Conservation (phyloP, 2,888 invertebrate genomes). For the Nemoura dubitans region DNA sequence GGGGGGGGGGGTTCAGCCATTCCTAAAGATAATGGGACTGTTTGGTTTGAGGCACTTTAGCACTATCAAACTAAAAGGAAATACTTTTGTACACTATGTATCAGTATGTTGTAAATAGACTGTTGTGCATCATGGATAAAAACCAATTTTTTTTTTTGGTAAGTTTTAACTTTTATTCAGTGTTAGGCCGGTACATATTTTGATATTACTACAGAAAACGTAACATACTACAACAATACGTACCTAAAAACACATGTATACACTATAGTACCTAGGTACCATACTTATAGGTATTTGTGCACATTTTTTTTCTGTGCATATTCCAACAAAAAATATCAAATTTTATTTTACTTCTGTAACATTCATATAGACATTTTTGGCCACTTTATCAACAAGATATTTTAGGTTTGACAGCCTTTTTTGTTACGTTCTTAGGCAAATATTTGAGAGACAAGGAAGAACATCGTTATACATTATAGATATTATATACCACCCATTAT, state of each 20-base stretch:
- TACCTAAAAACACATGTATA: neutral
- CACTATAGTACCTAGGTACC: too few relatives aligned
- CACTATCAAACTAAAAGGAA: too few relatives aligned
- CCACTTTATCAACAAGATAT: conserved; percentile 7
- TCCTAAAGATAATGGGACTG: too few relatives aligned
- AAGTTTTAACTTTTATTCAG: conserved; percentile 1
- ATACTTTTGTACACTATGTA: too few relatives aligned
- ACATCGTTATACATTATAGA: conserved; percentile 9
- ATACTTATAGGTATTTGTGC: neutral
- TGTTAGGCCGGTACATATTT: neutral
- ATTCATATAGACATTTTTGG: conserved; percentile 1
- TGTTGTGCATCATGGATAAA: too few relatives aligned
- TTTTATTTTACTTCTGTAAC: neutral
- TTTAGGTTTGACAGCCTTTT: conserved; percentile 10
- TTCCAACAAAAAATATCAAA: neutral
- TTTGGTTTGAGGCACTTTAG: too few relatives aligned
- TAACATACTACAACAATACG: neutral
- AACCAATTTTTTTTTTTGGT: too few relatives aligned
- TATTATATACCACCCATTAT: neutral
- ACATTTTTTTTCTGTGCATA: neutral
- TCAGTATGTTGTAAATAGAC: too few relatives aligned
- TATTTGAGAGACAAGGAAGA: conserved; percentile 18
- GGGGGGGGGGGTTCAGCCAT: too few relatives aligned
- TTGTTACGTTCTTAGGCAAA: conserved; percentile 19
- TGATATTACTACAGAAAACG: neutral